Conservation (phyloP, 2,797 vertebrate species). For the Microctenopoma steveboyesi region DNA sequence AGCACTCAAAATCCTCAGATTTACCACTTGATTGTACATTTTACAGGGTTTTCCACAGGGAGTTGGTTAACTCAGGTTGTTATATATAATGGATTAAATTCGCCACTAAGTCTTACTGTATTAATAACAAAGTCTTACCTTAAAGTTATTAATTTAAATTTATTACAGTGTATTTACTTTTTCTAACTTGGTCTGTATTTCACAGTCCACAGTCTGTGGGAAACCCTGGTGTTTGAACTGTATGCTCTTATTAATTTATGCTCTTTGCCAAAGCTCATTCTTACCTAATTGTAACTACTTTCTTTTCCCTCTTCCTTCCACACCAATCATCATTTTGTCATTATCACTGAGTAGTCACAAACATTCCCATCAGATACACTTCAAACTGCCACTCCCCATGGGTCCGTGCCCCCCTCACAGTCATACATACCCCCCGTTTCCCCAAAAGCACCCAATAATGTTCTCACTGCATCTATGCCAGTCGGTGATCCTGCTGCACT, state of each 20-base stretch:
- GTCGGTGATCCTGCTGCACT: constrained; percentile 76
- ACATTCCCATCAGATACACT: constrained; percentile 79
- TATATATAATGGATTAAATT: background rate
- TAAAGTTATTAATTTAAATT: background rate
- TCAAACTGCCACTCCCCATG: constrained; percentile 74
- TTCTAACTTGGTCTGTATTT: constrained; percentile 12
- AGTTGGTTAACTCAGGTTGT: constrained; percentile 11
- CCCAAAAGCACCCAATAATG: constrained; percentile 78
- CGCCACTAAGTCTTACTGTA: background rate
- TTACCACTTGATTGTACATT: constrained; percentile 39
- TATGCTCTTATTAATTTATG: constrained; percentile 75
- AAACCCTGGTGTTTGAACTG: constrained; percentile 60
- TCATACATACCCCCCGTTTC: constrained; percentile 80
- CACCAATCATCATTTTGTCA: constrained; percentile 66
- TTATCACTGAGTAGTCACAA: constrained; percentile 75
- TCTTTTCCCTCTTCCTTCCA: constrained; percentile 67
- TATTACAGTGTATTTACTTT: constrained; percentile 1
- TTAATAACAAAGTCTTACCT: constrained; percentile 6
- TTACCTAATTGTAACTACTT: constrained; percentile 78
- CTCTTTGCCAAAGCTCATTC: constrained; percentile 76
- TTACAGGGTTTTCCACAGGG: constrained; percentile 56
- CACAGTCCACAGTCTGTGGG: constrained; percentile 45
- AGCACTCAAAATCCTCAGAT: constrained; percentile 42
- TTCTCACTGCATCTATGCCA: constrained; percentile 76
- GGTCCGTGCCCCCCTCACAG: constrained; percentile 76